Conservation (phyloP, 1,140 invertebrate genomes). For the Oedothorax gibbosus region DNA sequence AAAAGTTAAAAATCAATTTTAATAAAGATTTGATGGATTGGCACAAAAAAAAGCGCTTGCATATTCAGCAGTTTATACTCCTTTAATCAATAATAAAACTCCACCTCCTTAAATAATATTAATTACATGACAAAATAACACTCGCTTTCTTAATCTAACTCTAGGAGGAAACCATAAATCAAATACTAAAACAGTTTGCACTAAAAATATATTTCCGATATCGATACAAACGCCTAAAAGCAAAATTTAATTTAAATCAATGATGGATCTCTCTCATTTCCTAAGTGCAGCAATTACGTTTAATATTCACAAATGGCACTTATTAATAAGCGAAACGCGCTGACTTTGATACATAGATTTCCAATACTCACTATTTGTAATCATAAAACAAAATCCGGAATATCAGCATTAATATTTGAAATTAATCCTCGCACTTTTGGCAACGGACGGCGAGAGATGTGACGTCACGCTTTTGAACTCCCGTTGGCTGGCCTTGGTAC, state of each 20-base stretch:
- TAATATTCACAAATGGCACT: constrained; percentile 28
- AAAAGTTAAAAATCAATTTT: too few relatives aligned
- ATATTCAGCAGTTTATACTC: too few relatives aligned
- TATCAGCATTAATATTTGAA: constrained; percentile 26
- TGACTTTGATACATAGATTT: constrained; percentile 42
- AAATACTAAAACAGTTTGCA: not conserved
- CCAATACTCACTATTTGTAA: not conserved
- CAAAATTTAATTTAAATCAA: constrained; percentile 34
- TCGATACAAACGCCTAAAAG: not conserved
- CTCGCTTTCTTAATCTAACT: constrained; percentile 6
- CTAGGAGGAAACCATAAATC: not conserved
- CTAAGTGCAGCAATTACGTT: constrained; percentile 35
- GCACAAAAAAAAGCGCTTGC: too few relatives aligned
- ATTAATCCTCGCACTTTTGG: constrained; percentile 14
- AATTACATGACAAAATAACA: constrained; percentile 18
- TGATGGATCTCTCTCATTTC: constrained; percentile 35
- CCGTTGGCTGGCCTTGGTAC: constrained; percentile 17
- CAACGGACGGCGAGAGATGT: not conserved
- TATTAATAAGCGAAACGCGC: constrained; percentile 9
- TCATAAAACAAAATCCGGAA: constrained; percentile 15
- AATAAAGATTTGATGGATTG: too few relatives aligned
- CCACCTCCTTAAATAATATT: constrained; percentile 5
- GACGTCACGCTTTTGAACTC: constrained; percentile 27
- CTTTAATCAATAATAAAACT: too few relatives aligned
- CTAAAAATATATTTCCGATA: constrained; percentile 8